These are phyloP conservation scores for Poecilia picta DNA, from an alignment of 2,797 vertebrate genomes.

Conservation along the genomic window DNA sequence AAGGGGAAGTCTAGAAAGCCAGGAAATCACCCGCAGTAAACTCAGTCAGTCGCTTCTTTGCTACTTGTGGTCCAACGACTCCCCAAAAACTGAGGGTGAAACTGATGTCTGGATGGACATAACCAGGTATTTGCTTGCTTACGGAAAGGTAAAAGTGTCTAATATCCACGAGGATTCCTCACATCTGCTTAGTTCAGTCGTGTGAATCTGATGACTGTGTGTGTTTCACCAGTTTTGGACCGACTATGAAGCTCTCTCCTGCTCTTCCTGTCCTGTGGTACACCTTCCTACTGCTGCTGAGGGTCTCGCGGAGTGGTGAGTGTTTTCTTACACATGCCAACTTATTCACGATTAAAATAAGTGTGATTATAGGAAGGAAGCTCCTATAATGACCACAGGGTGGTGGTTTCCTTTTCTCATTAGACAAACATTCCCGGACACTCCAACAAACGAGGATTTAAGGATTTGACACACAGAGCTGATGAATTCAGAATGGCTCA, in stretches of 20 bases:
- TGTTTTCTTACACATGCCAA: slow-evolving; percentile 9
- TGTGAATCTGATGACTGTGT: not conserved
- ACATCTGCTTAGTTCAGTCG: not conserved
- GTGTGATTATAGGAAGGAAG: too few species aligned
- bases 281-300: slow-evolving; percentile 33
- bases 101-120: not conserved
- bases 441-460: not conserved
- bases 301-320: slow-evolving; percentile 36
- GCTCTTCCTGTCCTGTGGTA: slow-evolving; percentile 16
- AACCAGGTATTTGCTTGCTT: not conserved
- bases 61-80: not conserved
- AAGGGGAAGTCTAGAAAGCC: slow-evolving; percentile 57
- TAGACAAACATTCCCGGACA: not conserved
- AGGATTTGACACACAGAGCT: not conserved
- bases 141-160: not conserved
- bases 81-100: not conserved
- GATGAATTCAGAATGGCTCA: not conserved
- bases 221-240: slow-evolving; percentile 8
- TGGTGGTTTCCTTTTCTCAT: not conserved
- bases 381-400: too few species aligned
- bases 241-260: slow-evolving; percentile 31
- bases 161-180: not conserved
- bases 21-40: slow-evolving; percentile 38
- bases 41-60: not conserved
- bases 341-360: not conserved